Evolutionary conservation across 2,888 invertebrate species (phyloP).

Genomic region (Epinotia nisella): DNA sequence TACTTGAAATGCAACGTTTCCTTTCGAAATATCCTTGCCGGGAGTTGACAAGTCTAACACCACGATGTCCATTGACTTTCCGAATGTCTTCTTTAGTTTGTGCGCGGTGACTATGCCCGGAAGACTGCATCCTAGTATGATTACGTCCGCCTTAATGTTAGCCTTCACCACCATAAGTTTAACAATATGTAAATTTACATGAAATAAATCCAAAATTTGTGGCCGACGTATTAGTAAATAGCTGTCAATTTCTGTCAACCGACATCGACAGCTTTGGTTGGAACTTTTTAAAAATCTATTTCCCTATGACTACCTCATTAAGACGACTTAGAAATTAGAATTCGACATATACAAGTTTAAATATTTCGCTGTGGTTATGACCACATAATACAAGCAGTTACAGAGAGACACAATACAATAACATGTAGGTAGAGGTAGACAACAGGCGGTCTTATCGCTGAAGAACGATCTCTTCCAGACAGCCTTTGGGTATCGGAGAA

Average conservation of each 20-base stretch:
- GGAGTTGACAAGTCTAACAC: conserved; percentile 65
- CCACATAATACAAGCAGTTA: too few species aligned
- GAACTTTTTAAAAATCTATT: background rate
- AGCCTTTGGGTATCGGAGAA: too few species aligned
- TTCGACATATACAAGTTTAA: too few species aligned
- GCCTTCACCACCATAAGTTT: conserved; percentile 44
- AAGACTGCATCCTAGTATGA: conserved; percentile 75
- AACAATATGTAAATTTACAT: conserved; percentile 1
- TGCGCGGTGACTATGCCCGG: conserved; percentile 78
- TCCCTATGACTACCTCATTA: background rate
- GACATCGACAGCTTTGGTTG: background rate
- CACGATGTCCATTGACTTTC: conserved; percentile 72
- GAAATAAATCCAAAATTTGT: background rate
- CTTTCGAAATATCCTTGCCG: conserved; percentile 53
- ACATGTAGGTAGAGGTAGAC: too few species aligned
- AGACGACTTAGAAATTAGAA: background rate
- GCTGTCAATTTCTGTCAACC: conserved; percentile 8
- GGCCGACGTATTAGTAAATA: background rate
- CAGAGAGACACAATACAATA: too few species aligned
- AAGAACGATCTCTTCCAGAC: too few species aligned
- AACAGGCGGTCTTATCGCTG: too few species aligned
- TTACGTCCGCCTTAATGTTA: conserved; percentile 71
- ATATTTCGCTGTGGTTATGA: too few species aligned
- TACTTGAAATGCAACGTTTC: conserved; percentile 66
- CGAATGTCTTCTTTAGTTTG: conserved; percentile 74